phyloP scores from a whole-genome alignment of 2,797 vertebrate genomes.

The Pangasius macronema region DNA sequence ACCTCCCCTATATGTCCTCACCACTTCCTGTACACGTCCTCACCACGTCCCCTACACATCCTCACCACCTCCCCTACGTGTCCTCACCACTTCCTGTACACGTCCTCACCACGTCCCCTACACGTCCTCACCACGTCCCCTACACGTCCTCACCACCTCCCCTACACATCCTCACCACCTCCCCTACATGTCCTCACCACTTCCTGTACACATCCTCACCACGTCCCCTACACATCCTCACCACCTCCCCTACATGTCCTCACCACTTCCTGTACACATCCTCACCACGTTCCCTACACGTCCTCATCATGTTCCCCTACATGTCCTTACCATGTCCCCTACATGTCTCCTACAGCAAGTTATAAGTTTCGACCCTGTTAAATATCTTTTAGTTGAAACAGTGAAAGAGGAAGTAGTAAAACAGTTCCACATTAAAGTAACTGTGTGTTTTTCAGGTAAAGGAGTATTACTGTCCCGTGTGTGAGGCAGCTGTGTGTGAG shows the following conservation, averaged over 20 bases:
- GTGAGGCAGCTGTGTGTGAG: slow-evolving; percentile 95
- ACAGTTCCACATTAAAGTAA: not conserved
- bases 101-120: no score
- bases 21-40: not conserved
- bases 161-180: not conserved
- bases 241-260: no score
- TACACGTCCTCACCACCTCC: not conserved
- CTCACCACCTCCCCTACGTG: no score
- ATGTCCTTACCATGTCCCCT: no score
- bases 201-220: not conserved
- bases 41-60: no score
- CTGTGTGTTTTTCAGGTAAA: slow-evolving; percentile 78
- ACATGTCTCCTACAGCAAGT: not conserved
- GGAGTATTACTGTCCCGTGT: slow-evolving; percentile 97
- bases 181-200: not conserved
- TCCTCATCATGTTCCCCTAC: not conserved
- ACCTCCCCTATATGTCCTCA: no score
- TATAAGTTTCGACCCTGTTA: not conserved
- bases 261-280: no score
- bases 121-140: no score
- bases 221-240: not conserved
- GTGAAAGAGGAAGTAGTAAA: not conserved
- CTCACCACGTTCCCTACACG: no score
- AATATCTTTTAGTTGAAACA: not conserved
- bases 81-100: no score